Evolutionary conservation across 1,140 invertebrate genomes (phyloP).

Genomic region (Ips typographus): DNA sequence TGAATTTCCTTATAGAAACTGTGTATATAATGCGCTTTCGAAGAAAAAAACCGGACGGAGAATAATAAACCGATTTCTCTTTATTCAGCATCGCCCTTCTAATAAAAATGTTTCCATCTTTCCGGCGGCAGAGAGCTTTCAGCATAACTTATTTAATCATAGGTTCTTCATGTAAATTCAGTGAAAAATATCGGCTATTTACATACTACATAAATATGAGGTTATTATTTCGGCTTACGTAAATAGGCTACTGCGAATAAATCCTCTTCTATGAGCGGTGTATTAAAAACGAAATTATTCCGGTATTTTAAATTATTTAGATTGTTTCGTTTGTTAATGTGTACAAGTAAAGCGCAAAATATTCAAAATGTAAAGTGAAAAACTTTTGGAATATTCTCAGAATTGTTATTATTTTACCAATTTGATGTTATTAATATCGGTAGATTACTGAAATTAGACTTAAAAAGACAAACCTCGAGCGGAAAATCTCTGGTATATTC

Average conservation of each 20-base stretch:
- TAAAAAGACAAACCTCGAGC: no score
- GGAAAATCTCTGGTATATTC: no score
- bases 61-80: conserved; percentile 17
- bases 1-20: no score
- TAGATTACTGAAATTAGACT: no score
- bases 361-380: no score
- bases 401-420: no score
- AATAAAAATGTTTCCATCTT: conserved; percentile 33
- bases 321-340: neutral
- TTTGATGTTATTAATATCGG: no score
- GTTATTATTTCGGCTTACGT: conserved; percentile 34
- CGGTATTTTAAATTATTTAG: conserved; percentile 20
- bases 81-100: conserved; percentile 16
- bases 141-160: conserved; percentile 39
- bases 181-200: conserved; percentile 35
- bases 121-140: conserved; percentile 29
- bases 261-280: conserved; percentile 3
- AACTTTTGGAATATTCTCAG: no score
- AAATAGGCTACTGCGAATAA: conserved; percentile 26
- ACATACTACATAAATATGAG: conserved; percentile 38
- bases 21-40: no score
- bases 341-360: no score
- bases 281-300: conserved; percentile 18
- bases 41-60: neutral
- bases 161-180: conserved; percentile 35